These are phyloP conservation scores for Ganaspis sp. DNA, from an alignment of 1,140 invertebrate genomes.

Conservation along the genomic window DNA sequence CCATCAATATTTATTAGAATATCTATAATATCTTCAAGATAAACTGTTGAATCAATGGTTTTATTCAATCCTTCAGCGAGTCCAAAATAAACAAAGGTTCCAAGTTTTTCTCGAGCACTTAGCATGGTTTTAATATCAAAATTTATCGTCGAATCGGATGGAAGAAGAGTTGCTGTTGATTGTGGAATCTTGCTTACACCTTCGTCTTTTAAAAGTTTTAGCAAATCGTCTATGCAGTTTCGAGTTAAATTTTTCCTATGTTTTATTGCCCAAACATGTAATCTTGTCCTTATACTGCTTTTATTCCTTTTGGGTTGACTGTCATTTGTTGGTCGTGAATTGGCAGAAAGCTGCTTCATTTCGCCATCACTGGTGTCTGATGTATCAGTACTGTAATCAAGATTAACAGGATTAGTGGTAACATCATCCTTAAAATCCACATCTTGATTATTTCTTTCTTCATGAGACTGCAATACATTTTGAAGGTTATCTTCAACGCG, in stretches of 20 bases:
- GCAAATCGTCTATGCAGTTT: conserved; percentile 30
- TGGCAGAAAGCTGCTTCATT: too few relatives aligned
- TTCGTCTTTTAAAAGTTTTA: conserved; percentile 30
- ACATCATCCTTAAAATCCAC: too few relatives aligned
- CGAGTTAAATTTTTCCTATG: conserved; percentile 20
- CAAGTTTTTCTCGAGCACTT: not conserved
- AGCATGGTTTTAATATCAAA: not conserved
- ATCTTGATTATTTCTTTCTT: too few relatives aligned
- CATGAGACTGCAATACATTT: too few relatives aligned
- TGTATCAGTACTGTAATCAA: too few relatives aligned
- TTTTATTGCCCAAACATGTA: not conserved
- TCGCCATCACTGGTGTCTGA: too few relatives aligned
- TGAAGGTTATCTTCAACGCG: too few relatives aligned
- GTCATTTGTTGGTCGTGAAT: too few relatives aligned
- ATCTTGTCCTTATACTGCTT: too few relatives aligned
- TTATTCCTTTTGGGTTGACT: too few relatives aligned
- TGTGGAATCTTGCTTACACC: not conserved
- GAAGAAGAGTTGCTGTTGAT: not conserved
- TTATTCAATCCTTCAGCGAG: not conserved
- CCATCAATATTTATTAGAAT: not conserved
- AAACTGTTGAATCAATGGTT: not conserved
- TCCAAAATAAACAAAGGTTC: conserved; percentile 3
- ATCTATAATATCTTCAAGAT: not conserved
- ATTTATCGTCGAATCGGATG: not conserved
- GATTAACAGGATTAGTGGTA: too few relatives aligned